Conservation (phyloP, 2,113 vertebrate species). For the Megaceryle torquata region DNA sequence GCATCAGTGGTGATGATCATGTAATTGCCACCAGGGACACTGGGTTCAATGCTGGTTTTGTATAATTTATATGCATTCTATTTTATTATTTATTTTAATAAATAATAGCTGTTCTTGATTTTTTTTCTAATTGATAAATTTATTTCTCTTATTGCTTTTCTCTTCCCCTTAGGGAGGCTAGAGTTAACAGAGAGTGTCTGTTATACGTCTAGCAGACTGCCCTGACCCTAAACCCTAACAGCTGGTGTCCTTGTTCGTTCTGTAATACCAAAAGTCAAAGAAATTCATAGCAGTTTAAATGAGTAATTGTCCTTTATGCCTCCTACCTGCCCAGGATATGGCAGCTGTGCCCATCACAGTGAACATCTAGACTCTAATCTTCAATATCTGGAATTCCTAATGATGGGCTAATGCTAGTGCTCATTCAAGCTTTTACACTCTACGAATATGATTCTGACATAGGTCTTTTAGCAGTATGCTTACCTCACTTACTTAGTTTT, state of each 20-base stretch:
- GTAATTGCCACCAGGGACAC: too few species aligned
- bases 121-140: too few species aligned
- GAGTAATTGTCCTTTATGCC: background rate
- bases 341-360: background rate
- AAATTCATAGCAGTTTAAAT: background rate
- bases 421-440: background rate
- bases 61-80: too few species aligned
- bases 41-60: too few species aligned
- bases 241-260: background rate
- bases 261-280: background rate
- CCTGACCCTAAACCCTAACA: too few species aligned
- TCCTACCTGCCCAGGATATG: background rate
- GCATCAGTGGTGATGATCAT: too few species aligned
- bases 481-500: background rate
- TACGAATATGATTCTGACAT: background rate
- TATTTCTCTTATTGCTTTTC: too few species aligned
- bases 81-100: too few species aligned
- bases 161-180: too few species aligned
- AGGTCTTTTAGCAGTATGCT: background rate
- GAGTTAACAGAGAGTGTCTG: too few species aligned
- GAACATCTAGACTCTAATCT: background rate
- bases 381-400: background rate
- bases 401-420: background rate
- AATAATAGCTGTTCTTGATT: too few species aligned
- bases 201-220: too few species aligned